Evolutionary conservation across 2,113 vertebrate species (phyloP), one percentile per base, ranked within the genome.

Genomic region (Ahaetulla prasina): DNA sequence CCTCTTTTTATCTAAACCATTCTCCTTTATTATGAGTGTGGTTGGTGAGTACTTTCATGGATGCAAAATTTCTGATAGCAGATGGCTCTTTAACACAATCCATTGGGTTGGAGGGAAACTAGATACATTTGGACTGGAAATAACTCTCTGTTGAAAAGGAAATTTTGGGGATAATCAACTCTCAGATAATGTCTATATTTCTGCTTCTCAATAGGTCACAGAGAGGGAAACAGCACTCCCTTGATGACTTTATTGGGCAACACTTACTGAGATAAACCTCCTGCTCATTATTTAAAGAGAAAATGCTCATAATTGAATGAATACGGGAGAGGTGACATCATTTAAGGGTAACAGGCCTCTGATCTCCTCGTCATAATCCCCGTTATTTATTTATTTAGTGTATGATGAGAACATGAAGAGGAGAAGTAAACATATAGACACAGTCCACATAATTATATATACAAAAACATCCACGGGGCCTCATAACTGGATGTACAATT

Each of bases 1-100:
- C 87, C 92, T 86, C 74, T 63, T 93, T 93, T 91, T 91, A 85
- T 87, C 68, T 93, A 89, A 89, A 85, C 74, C 53, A 11, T 89
- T 91, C 74, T 91, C 87, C 93, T 93, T 93, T 85, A 91, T 92
- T 92, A 92, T 53, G 63, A 92, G 50, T 89, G 88, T 85, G 92
- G 74, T 85, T n/a, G 88, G 88, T 85, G 89, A 92, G 88, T 92
- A 90, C 88, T n/a, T 92, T 92, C 54, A 86, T 90, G 88, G 88
- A 85, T 86, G 74, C n/a, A 53, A 86, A 92, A 63, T 86, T 89
- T 86, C 80, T 90, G 80, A 90, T 89, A 90, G 88, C 92, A 86
- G 88, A 92, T 92, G 92, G 92, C 45, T 92, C 92, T 92, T 92
- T 89, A 90, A 90, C 89, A 54, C 88, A 92, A 57, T 54, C 52